Base-by-base conservation (phyloP, 2,888 invertebrate genomes). In the Himalopsyche tibetana region DNA sequence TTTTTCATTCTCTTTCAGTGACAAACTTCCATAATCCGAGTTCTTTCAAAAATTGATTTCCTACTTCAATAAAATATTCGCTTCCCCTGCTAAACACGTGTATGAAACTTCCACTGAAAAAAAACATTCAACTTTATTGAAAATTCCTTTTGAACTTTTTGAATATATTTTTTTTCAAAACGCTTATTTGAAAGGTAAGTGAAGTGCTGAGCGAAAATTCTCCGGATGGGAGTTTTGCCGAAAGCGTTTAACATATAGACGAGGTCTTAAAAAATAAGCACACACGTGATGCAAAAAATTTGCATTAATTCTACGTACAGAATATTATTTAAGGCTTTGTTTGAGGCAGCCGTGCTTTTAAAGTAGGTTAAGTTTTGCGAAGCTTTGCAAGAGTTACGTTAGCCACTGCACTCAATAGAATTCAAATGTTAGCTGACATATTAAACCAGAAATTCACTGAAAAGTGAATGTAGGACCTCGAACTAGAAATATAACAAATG, bases 181-280 rank as follows among this genome's bases (percentile, higher is more conserved):
- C 63, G 63, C 63, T 63, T 63, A 63, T 63, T 63, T 63, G 63
- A 63, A 63, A 63, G 28, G 63, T 19, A 63, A 63, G 63, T 63
- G 63, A 63, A 63, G 63, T 63, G 63, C 63, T n/a, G 63, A 19
- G 19, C n/a, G 63, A 63, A 63, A 63, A 63, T 63, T 63, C 28
- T 28, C 11, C 28, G n/a, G n/a, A 63, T 28, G 19, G 63, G 63
- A 63, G 63, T 51, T 51, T 51, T 5, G 51, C 51, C 51, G 51
- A 15, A 51, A 63, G 63, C 63, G 63, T 63, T 63, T 63, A 63
- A 63, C 63, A 63, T 63, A 19, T 63, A 63, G 63, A 63, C 63
- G 63, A 63, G 63, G 63, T 63, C 63, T 63, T 63, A 63, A 63
- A 63, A 63, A 63, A 63, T 63, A 63, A 63, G 63, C 63, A 63